These are phyloP conservation scores for Heliconius ethilla DNA, from an alignment of 2,888 invertebrate genomes.

Conservation along the genomic window DNA sequence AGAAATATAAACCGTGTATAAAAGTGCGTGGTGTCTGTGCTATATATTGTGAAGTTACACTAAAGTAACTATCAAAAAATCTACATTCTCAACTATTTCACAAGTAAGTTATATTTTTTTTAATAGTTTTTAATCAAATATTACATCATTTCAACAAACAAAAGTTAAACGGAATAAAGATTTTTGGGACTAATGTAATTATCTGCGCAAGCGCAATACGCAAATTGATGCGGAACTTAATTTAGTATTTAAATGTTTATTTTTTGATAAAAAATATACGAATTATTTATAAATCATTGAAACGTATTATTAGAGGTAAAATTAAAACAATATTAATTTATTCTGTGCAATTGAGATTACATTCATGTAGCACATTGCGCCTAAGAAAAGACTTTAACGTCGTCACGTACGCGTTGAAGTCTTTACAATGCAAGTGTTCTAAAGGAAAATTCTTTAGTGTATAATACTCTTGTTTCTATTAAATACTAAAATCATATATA, in stretches of 20 bases:
- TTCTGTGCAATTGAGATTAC: background rate
- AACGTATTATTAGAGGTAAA: conserved; percentile 8
- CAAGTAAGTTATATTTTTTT: conserved; percentile 66
- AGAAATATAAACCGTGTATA: conserved; percentile 59
- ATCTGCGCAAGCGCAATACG: conserved; percentile 44
- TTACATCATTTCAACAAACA: conserved; percentile 32
- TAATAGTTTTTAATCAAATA: conserved; percentile 51
- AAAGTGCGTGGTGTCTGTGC: conserved; percentile 75
- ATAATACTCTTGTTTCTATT: background rate
- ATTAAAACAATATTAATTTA: background rate
- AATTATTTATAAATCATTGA: conserved; percentile 38
- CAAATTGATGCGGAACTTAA: conserved; percentile 48
- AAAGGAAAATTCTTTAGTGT: conserved; percentile 4
- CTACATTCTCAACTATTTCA: conserved; percentile 69
- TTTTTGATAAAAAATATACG: conserved; percentile 39
- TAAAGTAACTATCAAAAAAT: conserved; percentile 51
- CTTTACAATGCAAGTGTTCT: conserved; percentile 62
- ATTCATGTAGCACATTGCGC: conserved; percentile 7
- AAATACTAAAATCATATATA: background rate
- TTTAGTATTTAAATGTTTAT: conserved; percentile 43
- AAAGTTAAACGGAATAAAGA: conserved; percentile 30
- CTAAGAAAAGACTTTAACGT: conserved; percentile 46
- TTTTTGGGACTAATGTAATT: conserved; percentile 38
- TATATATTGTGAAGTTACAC: conserved; percentile 56
- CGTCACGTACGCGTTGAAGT: conserved; percentile 64